Conservation (phyloP, 2,797 vertebrate species). For the Cephalopachus bancanus region DNA sequence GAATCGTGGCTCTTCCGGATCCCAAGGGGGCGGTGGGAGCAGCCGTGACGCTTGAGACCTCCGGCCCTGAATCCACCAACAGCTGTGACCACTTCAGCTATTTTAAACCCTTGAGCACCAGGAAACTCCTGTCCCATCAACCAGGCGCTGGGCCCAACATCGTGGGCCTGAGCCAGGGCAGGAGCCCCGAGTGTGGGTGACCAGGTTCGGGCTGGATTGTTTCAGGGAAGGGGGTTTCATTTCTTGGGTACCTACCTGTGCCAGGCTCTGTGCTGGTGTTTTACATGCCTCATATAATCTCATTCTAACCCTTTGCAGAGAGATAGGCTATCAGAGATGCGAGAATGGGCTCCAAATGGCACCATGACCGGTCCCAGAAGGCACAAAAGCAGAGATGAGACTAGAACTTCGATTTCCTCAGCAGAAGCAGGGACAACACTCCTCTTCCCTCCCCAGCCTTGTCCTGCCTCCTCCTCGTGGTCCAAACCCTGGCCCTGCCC, state of each 20-base stretch:
- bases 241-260: background rate
- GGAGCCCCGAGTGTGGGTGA: background rate
- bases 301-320: background rate
- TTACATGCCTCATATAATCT: background rate
- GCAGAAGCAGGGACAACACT: background rate
- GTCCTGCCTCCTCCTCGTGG: fast-evolving
- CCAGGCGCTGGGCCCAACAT: background rate
- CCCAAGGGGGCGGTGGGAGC: background rate
- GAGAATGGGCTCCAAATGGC: background rate
- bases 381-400: background rate
- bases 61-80: slow-evolving; percentile 81
- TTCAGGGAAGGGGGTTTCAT: background rate
- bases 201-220: background rate
- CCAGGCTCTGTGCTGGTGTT: too few species aligned
- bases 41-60: slow-evolving; percentile 64
- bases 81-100: slow-evolving; percentile 83
- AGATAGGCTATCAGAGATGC: background rate
- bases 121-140: background rate
- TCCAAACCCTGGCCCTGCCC: background rate
- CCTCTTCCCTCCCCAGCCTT: background rate
- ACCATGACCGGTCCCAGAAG: fast-evolving
- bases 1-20: slow-evolving; percentile 35
- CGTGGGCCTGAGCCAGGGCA: background rate
- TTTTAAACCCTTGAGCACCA: slow-evolving; percentile 76
- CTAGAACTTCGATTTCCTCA: background rate